Percentiles rank a stretch among this genome's conserved stretches.
These are phyloP conservation scores for Lasioglossum albipes DNA, from an alignment of 1,140 invertebrate genomes.

Conservation along the genomic window DNA sequence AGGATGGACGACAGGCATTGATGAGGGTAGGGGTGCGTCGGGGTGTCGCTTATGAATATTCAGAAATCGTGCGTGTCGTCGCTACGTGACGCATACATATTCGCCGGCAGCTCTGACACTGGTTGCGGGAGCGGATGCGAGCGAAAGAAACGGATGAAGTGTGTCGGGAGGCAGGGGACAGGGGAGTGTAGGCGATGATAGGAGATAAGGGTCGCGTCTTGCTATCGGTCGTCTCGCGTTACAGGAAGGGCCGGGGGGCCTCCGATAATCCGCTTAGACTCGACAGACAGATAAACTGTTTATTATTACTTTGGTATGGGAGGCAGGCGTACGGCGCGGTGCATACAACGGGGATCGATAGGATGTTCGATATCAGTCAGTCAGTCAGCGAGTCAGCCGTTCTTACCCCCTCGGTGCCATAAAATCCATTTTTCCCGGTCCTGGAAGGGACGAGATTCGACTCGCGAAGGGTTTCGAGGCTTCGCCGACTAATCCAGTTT, in stretches of 20 bases:
- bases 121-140: conserved; percentile 9
- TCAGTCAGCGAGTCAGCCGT: conserved; percentile 61
- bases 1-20: conserved; percentile 34
- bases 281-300: conserved; percentile 70
- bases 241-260: conserved; percentile 37
- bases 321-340: too few relatives aligned
- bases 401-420: conserved; percentile 38
- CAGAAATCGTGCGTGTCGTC: conserved; percentile 63
- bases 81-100: conserved; percentile 59
- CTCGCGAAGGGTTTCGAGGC: conserved; percentile 45
- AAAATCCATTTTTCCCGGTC: conserved; percentile 62
- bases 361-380: conserved; percentile 64
- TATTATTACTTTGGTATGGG: conserved; percentile 65
- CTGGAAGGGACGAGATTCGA: conserved; percentile 55
- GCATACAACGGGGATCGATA: neutral
- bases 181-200: conserved; percentile 52
- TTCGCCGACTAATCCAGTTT: conserved; percentile 61
- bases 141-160: conserved; percentile 21
- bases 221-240: conserved; percentile 64
- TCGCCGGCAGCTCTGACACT: conserved; percentile 41
- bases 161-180: too few relatives aligned
- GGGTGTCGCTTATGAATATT: conserved; percentile 67
- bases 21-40: conserved; percentile 25
- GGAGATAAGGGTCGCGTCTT: conserved; percentile 65
- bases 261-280: conserved; percentile 68